phyloP scores from a whole-genome alignment of 2,888 invertebrate genomes.

The Apoderus coryli region DNA sequence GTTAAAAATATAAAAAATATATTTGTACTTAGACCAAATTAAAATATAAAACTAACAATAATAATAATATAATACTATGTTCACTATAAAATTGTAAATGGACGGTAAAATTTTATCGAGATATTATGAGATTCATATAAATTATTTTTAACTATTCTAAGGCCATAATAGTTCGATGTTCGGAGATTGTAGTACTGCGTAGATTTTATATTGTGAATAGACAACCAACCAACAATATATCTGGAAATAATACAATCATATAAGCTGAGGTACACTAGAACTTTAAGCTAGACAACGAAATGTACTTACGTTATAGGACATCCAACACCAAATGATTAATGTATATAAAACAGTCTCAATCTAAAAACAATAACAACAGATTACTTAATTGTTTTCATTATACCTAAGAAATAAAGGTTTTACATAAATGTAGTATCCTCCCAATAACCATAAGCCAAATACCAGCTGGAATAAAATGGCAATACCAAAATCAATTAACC shows the following conservation, averaged over 20 bases:
- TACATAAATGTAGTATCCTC: slow-evolving; percentile 85
- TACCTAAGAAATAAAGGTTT: too few species aligned
- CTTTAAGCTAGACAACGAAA: too few species aligned
- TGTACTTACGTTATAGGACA: slow-evolving; percentile 71
- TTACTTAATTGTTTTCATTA: too few species aligned
- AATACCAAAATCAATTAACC: slow-evolving; percentile 54
- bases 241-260: slow-evolving; percentile 37
- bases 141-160: too few species aligned
- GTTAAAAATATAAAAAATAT: too few species aligned
- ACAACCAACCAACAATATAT: slow-evolving; percentile 80
- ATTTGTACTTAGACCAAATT: too few species aligned
- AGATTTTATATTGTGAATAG: slow-evolving; percentile 69
- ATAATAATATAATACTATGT: too few species aligned
- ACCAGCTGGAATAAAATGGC: slow-evolving; percentile 60
- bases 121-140: too few species aligned
- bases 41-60: too few species aligned
- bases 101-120: too few species aligned
- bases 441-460: slow-evolving; percentile 74
- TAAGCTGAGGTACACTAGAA: neutral
- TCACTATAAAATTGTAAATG: too few species aligned
- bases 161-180: slow-evolving; percentile 69
- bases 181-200: slow-evolving; percentile 68
- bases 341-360: slow-evolving; percentile 66
- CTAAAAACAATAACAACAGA: slow-evolving; percentile 39
- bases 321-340: slow-evolving; percentile 65